Percentiles rank a stretch among this genome's conserved stretches.
phyloP scores from a whole-genome alignment of 2,113 vertebrate species.

The Esox niger region DNA sequence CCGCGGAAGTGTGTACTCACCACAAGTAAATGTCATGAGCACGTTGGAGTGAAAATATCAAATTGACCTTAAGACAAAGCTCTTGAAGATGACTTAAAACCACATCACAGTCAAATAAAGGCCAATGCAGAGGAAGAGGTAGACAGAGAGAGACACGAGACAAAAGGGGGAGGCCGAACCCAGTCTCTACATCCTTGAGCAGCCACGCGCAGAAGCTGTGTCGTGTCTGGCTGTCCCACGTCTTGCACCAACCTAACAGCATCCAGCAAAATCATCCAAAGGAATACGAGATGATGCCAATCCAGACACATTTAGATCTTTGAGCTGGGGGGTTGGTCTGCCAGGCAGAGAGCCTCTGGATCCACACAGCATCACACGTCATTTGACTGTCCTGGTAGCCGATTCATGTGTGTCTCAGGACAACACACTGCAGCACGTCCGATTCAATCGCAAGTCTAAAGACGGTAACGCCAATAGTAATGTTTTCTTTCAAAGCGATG shows the following conservation, averaged over 20 bases:
- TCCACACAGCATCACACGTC: background rate
- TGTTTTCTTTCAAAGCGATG: too few relatives aligned
- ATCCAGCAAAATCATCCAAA: conserved; percentile 36
- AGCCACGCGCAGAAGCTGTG: too few relatives aligned
- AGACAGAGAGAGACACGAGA: too few relatives aligned
- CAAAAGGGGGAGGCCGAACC: background rate
- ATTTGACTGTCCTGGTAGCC: background rate
- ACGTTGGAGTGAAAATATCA: background rate
- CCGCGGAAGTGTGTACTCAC: background rate
- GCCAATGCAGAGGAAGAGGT: background rate
- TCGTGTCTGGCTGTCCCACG: too few relatives aligned
- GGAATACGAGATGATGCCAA: conserved; percentile 28
- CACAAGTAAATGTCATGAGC: too few relatives aligned
- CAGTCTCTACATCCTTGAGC: conserved; percentile 6
- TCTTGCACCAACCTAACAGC: conserved; percentile 27
- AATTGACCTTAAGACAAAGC: background rate
- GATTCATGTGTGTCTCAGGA: too few relatives aligned
- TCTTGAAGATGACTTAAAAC: background rate
- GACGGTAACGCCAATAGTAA: too few relatives aligned
- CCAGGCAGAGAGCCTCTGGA: background rate
- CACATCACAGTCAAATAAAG: background rate
- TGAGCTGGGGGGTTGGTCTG: background rate
- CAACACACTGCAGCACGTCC: too few relatives aligned
- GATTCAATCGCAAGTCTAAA: too few relatives aligned
- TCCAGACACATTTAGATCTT: conserved; percentile 1